Percentiles rank a stretch among this genome's conserved stretches.
phyloP scores from a whole-genome alignment of 2,797 vertebrate species.

The Hybognathus amarus region DNA sequence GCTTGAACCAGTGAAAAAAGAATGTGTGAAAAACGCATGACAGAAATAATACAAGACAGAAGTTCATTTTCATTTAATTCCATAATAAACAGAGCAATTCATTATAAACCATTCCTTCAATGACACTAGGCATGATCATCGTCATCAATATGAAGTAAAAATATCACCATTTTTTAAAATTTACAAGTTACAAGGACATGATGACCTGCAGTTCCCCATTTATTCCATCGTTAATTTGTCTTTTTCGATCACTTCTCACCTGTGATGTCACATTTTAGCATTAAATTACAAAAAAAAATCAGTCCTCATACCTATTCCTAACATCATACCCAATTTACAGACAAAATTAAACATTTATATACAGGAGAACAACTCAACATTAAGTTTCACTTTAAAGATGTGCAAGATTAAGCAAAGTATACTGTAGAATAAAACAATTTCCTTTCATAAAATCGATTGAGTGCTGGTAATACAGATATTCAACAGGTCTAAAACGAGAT shows the following conservation, averaged over 20 bases:
- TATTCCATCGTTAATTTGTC: conserved; percentile 70
- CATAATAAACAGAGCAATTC: conserved; percentile 99
- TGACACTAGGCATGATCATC: conserved; percentile 96
- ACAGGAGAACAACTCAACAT: conserved; percentile 85
- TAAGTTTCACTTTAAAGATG: conserved; percentile 85
- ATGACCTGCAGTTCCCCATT: conserved; percentile 82
- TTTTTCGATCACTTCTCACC: conserved; percentile 71
- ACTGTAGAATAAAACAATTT: conserved; percentile 81
- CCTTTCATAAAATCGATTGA: conserved; percentile 83
- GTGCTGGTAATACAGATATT: conserved; percentile 82
- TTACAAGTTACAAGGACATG: conserved; percentile 93
- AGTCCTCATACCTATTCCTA: conserved; percentile 80
- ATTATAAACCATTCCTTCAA: conserved; percentile 99
- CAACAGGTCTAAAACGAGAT: conserved; percentile 69
- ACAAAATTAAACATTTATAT: conserved; percentile 80
- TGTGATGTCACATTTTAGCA: conserved; percentile 83
- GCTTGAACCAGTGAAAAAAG: not conserved
- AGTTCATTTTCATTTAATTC: conserved; percentile 91
- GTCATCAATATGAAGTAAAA: conserved; percentile 96
- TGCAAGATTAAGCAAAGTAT: conserved; percentile 88
- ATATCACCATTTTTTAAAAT: conserved; percentile 94
- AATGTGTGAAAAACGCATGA: not conserved
- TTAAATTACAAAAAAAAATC: conserved; percentile 82
- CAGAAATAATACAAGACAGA: conserved; percentile 53
- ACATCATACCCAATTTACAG: conserved; percentile 83